Conservation (phyloP, 1,140 invertebrate species). For the Euura saliciscinereae region DNA sequence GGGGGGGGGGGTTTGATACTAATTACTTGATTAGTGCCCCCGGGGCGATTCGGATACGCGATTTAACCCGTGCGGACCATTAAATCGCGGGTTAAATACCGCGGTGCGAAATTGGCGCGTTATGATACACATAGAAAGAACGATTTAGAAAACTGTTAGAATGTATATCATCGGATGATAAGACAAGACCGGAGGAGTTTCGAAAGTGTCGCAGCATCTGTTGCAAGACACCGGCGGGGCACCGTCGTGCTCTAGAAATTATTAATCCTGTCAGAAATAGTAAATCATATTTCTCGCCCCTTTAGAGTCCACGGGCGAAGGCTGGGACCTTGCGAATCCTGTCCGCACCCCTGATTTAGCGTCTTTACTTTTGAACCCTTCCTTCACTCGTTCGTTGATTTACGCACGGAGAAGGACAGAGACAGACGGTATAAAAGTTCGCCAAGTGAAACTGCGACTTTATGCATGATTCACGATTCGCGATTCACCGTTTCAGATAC, state of each 20-base stretch:
- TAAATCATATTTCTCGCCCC: not conserved
- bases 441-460: not conserved
- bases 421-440: not conserved
- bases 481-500: not conserved
- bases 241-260: not conserved
- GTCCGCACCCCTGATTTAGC: slow-evolving; percentile 6
- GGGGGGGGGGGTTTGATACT: slow-evolving; percentile 17
- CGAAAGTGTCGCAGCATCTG: not conserved
- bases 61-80: too few species aligned
- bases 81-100: too few species aligned
- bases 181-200: not conserved
- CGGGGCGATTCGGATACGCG: not conserved
- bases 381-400: not conserved
- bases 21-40: slow-evolving; percentile 24
- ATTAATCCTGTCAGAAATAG: slow-evolving; percentile 7
- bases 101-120: too few species aligned
- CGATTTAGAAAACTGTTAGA: not conserved
- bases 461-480: slow-evolving; percentile 2
- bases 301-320: not conserved
- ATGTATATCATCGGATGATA: not conserved
- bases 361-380: slow-evolving; percentile 7
- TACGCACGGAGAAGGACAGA: not conserved
- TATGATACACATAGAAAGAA: too few species aligned
- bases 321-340: not conserved
- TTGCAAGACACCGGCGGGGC: not conserved